These are phyloP conservation scores for Ichneumon xanthorius DNA, from an alignment of 2,888 invertebrate species.

Conservation along the genomic window DNA sequence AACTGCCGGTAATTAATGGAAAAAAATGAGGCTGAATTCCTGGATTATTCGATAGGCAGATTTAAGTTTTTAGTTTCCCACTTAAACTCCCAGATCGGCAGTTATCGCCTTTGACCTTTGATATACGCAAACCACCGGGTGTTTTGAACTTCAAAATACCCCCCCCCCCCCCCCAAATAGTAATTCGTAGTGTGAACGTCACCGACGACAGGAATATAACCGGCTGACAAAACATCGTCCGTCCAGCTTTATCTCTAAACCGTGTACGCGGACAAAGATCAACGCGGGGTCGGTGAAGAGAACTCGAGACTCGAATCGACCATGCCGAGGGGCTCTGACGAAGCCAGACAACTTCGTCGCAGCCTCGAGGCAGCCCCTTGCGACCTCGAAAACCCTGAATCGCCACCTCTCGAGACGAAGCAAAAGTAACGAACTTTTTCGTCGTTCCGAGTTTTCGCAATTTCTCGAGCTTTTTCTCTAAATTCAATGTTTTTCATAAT, in stretches of 20 bases:
- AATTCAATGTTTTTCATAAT: not conserved
- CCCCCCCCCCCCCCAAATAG: too few species aligned
- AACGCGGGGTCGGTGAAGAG: conserved; percentile 28
- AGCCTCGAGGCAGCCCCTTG: not conserved
- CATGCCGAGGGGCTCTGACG: conserved; percentile 21
- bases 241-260: conserved; percentile 13
- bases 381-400: not conserved
- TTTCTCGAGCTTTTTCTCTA: not conserved
- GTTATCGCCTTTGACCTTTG: not conserved
- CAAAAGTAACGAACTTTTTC: not conserved
- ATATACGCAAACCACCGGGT: not conserved
- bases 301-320: conserved; percentile 16
- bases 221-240: conserved; percentile 16
- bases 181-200: not conserved
- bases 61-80: not conserved
- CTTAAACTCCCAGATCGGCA: not conserved
- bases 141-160: not conserved
- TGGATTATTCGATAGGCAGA: not conserved
- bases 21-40: not conserved
- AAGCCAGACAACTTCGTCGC: conserved; percentile 38
- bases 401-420: conserved; percentile 8
- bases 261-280: conserved; percentile 17
- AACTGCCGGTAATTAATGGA: not conserved
- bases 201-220: not conserved
- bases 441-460: not conserved